These are phyloP conservation scores for Caenorhabditis latens DNA, from an alignment of 1,140 invertebrate species.

Conservation along the genomic window DNA sequence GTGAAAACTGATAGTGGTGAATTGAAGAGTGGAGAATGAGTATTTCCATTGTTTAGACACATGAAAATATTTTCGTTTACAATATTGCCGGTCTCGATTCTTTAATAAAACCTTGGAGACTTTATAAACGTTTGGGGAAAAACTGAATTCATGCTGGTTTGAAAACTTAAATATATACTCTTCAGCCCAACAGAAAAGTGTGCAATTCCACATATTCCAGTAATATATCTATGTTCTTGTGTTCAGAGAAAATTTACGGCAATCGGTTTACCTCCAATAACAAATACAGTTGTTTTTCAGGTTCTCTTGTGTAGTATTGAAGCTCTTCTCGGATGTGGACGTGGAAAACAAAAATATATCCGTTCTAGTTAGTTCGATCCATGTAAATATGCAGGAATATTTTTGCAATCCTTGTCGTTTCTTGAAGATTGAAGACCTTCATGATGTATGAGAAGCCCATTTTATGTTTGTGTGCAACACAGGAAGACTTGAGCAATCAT, in stretches of 20 bases:
- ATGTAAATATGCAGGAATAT: too few relatives aligned
- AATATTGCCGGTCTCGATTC: too few relatives aligned
- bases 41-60: too few relatives aligned
- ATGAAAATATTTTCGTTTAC: too few relatives aligned
- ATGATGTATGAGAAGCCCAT: too few relatives aligned
- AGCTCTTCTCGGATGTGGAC: neutral
- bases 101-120: too few relatives aligned
- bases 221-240: neutral
- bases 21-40: neutral
- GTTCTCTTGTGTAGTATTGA: neutral
- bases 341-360: neutral
- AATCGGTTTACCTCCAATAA: slow-evolving; percentile 13
- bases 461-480: too few relatives aligned
- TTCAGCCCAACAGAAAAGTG: neutral
- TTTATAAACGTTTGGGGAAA: neutral
- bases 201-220: neutral
- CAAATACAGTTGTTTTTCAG: slow-evolving; percentile 4
- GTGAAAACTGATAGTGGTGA: neutral
- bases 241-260: neutral
- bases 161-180: neutral
- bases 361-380: neutral
- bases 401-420: too few relatives aligned
- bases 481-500: too few relatives aligned
- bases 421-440: too few relatives aligned
- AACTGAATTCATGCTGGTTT: neutral